These are phyloP conservation scores for Eubasilissa regina DNA, from an alignment of 1,140 invertebrate species.

Conservation along the genomic window DNA sequence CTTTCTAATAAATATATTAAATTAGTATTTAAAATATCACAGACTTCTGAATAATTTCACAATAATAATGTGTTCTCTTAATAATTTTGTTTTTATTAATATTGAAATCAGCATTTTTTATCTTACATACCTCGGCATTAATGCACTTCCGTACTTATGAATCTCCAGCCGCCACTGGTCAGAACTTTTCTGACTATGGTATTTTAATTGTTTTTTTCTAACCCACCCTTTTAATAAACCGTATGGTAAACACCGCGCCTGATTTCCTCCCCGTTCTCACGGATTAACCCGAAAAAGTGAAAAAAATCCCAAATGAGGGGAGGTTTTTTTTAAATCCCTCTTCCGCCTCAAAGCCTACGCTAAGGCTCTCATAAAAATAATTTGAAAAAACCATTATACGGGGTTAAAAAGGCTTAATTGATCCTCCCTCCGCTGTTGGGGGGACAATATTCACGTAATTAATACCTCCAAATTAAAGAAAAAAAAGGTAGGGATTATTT, in stretches of 20 bases:
- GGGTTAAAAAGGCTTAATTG: constrained; percentile 16
- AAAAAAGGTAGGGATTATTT: not conserved
- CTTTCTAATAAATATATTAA: too few species aligned
- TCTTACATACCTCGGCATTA: too few species aligned
- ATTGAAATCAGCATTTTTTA: too few species aligned
- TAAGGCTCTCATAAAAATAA: constrained; percentile 19
- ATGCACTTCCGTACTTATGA: too few species aligned
- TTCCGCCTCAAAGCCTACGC: not conserved
- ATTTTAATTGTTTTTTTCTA: too few species aligned
- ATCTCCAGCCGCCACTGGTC: too few species aligned
- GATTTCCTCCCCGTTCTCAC: not conserved
- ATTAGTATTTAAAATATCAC: too few species aligned
- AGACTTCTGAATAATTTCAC: too few species aligned
- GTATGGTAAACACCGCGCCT: constrained; percentile 4
- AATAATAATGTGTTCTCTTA: too few species aligned
- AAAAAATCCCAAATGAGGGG: constrained; percentile 24
- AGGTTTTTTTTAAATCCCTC: constrained; percentile 3
- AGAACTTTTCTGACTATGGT: too few species aligned
- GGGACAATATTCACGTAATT: constrained; percentile 20
- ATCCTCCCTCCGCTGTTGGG: not conserved
- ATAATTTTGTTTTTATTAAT: too few species aligned
- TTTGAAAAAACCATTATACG: constrained; percentile 14
- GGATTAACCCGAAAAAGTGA: constrained; percentile 3
- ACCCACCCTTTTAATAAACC: not conserved
- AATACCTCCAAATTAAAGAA: not conserved